These are phyloP conservation scores for Tribolium castaneum DNA, from an alignment of 1,140 invertebrate species.

Conservation along the genomic window DNA sequence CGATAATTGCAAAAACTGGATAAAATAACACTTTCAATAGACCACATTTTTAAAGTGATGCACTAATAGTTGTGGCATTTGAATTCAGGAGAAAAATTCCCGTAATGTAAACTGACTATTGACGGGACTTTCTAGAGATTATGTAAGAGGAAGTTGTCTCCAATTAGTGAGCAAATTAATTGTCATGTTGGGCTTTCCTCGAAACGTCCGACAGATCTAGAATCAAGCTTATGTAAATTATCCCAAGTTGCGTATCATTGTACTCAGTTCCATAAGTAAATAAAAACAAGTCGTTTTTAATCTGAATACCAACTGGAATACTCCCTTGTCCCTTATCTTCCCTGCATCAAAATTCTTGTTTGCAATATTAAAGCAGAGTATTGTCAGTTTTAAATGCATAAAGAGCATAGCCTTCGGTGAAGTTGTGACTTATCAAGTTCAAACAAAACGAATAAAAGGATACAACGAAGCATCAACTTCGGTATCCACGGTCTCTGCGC, in stretches of 20 bases:
- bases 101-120: slow-evolving; percentile 14
- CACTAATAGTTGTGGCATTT: slow-evolving; percentile 11
- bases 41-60: not conserved
- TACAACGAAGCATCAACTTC: slow-evolving; percentile 2
- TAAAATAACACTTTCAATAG: not conserved
- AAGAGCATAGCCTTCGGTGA: not conserved
- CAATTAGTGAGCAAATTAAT: slow-evolving; percentile 17
- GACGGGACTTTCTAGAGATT: slow-evolving; percentile 12
- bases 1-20: not conserved
- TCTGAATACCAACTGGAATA: not conserved
- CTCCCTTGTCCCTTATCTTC: not conserved
- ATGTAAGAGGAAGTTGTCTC: slow-evolving; percentile 13
- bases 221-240: not conserved
- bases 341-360: not conserved
- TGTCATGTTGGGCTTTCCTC: not conserved
- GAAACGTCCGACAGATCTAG: not conserved
- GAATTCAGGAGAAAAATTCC: not conserved
- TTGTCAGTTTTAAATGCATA: not conserved
- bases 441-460: slow-evolving; percentile 27
- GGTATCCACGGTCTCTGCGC: not conserved
- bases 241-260: not conserved
- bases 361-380: not conserved
- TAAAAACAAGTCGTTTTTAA: not conserved
- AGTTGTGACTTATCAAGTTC: slow-evolving; percentile 8
- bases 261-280: not conserved